Base-by-base conservation (phyloP, 2,888 invertebrate species). In the Plagiodera versicolora region DNA sequence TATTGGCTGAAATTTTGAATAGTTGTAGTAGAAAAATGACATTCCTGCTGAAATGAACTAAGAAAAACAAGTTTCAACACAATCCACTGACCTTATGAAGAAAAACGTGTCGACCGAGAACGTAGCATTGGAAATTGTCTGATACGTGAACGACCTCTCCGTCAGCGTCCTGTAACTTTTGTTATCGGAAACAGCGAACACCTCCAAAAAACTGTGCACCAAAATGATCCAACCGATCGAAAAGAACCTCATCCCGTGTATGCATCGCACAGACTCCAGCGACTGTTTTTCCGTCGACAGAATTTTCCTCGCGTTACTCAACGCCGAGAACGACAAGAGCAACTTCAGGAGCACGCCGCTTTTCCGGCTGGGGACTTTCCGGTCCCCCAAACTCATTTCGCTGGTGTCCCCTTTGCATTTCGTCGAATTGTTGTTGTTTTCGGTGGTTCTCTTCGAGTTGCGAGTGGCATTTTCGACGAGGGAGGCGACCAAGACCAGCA, bases 81-180 rank as follows among this genome's bases (percentile, higher is more conserved):
- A 19, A 20, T n/a, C 44, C 44, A 64, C 58, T 66, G 71, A 92
- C 89, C 92, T 91, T 68, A 93, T 91, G 72, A 91, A 92, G 81
- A 92, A 93, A 81, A 93, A 93, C 4, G 91, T 91, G 74, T 93
- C 93, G 46, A 93, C 93, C 50, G 92, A 91, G 76, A 90, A 92
- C 5, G 91, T 90, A 0, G 92, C 93, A 78, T 93, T 93, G 60
- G 91, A 90, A 60, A 93, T 88, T 0, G 91, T 88, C 78, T 93
- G 92, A 79, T 91, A 93, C 80, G 89, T 83, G 77, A 90, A 88
- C 70, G 88, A 87, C 58, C 90, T 84, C 77, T 92, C 92, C 0
- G 88, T 89, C 65, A 91, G 84, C 1, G 86, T 85, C 52, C 92
- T 83, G 77, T 88, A 82, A 39, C 85, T 87, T 83, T 92, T 88